Conservation (phyloP, 2,888 invertebrate species). For the Cancer borealis region DNA sequence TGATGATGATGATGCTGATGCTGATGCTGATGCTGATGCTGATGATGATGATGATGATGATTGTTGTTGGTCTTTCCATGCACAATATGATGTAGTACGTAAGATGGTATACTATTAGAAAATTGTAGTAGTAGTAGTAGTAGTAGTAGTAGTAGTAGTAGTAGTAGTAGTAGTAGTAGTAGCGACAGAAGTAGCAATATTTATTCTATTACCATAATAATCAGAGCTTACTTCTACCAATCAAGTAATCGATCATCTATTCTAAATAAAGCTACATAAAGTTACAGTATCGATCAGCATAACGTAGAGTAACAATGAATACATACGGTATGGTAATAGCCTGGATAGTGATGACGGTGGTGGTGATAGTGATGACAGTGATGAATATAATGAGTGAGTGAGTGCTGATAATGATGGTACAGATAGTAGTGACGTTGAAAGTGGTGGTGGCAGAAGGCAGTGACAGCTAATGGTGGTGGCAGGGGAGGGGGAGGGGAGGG, state of each 20-base stretch:
- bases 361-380: not conserved
- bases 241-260: no score
- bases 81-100: not conserved
- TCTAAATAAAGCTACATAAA: no score
- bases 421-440: not conserved
- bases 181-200: not conserved
- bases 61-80: not conserved
- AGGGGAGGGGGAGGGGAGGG: not conserved
- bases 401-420: not conserved
- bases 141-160: not conserved
- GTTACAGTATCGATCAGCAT: no score
- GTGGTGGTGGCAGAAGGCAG: not conserved
- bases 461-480: not conserved
- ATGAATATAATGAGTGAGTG: not conserved
- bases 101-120: slow-evolving; percentile 3
- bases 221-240: no score
- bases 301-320: not conserved
- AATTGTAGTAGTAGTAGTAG: not conserved
- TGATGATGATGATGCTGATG: not conserved
- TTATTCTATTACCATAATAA: no score
- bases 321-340: not conserved
- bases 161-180: not conserved
- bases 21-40: not conserved
- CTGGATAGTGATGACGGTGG: not conserved
- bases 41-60: slow-evolving; percentile 15